Evolutionary conservation across 2,888 invertebrate genomes (phyloP), one percentile per base, ranked within the genome.

Genomic region (Nesidiocoris tenuis): DNA sequence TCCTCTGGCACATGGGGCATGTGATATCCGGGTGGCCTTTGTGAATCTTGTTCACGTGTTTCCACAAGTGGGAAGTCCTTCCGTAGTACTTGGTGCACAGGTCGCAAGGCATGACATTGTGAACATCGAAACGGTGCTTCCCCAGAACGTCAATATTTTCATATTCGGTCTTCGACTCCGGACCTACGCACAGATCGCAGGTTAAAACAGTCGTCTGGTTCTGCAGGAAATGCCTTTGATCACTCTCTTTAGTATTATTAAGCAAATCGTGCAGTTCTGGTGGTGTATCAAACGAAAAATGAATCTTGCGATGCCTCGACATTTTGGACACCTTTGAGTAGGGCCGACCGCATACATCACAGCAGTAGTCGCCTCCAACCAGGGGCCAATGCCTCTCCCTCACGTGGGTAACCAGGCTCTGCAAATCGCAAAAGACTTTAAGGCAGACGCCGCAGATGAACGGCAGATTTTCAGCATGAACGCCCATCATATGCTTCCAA

Each of bases 31-130:
- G 86, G 81, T 88, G 87, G 16, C 87, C 87, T 80, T 85, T 85
- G 80, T 88, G 88, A 12, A 87, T 84, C 59, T 87, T 83, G 80
- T 88, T 88, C 0, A 88, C 88, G 80, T 88, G 88, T 80, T 88
- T 88, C 88, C 88, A 88, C 12, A 88, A 80, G 79, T 88, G 88
- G 9, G 88, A 87, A 22, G 87, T 88, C 12, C 88, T 82, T 0
- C 88, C 87, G 79, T 88, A 88, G 79, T 86, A 88, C 80, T 88
- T 88, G 79, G 86, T 86, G 80, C 88, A 88, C 5, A 88, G 81
- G 82, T 88, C 88, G 80, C 88, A 88, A 3, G 88, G 88, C 79
- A 87, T 87, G 7, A 87, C 85, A 25, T 85, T 85, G 80, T 88
- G 88, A 25, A 84, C 82, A 55, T 84, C 83, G 55, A 87, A 82